A percentile compares a stretch with the other conserved stretches of the same genome.
These are phyloP conservation scores for Cephalopterus ornatus DNA, from an alignment of 2,113 vertebrate genomes.

Conservation along the genomic window DNA sequence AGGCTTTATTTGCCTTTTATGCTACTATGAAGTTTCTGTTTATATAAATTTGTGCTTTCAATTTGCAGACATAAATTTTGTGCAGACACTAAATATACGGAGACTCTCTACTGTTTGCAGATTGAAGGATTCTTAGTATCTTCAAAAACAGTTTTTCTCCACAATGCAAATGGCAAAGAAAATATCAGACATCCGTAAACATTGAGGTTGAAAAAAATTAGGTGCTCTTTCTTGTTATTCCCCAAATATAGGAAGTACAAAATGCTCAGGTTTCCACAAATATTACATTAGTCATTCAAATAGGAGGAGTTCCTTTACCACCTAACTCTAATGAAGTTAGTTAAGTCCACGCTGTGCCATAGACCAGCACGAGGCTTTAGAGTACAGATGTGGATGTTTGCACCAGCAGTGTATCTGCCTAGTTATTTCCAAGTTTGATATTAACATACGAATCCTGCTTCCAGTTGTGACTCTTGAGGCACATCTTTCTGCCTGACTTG, in stretches of 20 bases:
- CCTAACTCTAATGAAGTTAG: neutral
- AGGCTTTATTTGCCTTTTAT: neutral
- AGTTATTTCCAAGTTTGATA: neutral
- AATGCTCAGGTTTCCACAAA: neutral
- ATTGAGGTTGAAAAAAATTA: neutral
- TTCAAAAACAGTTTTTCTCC: neutral
- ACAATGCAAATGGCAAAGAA: neutral
- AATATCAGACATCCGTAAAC: neutral
- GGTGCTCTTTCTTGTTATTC: neutral
- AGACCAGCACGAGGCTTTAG: neutral
- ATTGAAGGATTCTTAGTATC: neutral
- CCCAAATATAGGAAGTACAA: neutral
- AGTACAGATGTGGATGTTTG: neutral
- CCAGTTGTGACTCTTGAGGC: neutral
- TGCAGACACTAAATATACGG: neutral
- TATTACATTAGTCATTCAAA: neutral
- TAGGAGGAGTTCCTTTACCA: neutral
- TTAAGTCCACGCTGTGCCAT: neutral
- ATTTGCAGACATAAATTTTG: neutral
- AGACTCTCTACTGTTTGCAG: neutral
- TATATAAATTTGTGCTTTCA: neutral
- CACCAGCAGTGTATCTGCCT: neutral
- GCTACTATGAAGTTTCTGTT: neutral
- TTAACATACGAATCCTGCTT: neutral
- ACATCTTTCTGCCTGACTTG: neutral